These are phyloP conservation scores for Saturnia pavonia DNA, from an alignment of 2,888 invertebrate species.

Conservation along the genomic window DNA sequence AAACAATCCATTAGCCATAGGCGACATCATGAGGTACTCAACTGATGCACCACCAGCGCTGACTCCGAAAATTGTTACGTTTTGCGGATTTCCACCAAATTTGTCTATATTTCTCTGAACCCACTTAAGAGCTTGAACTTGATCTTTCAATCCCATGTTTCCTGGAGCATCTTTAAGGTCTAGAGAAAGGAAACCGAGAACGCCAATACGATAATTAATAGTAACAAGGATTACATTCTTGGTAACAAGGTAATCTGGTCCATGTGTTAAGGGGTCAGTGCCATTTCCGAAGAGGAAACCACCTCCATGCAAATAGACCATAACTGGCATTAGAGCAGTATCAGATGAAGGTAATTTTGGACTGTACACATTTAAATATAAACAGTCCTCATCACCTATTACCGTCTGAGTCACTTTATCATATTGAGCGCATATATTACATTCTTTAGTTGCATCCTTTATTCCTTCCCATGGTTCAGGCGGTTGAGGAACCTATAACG, in stretches of 20 bases:
- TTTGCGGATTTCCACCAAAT: slow-evolving; percentile 75
- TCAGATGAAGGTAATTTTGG: slow-evolving; percentile 63
- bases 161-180: slow-evolving; percentile 70
- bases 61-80: slow-evolving; percentile 77
- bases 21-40: slow-evolving; percentile 69
- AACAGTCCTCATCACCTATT: slow-evolving; percentile 83
- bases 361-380: slow-evolving; percentile 86
- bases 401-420: slow-evolving; percentile 75
- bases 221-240: slow-evolving; percentile 69
- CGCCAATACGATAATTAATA: slow-evolving; percentile 71
- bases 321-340: slow-evolving; percentile 55
- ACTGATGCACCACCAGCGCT: slow-evolving; percentile 78
- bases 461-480: slow-evolving; percentile 81
- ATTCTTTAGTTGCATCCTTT: slow-evolving; percentile 83
- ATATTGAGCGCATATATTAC: slow-evolving; percentile 84
- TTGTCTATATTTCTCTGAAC: slow-evolving; percentile 69
- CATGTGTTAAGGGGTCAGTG: slow-evolving; percentile 61
- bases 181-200: slow-evolving; percentile 68
- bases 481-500: slow-evolving; percentile 60
- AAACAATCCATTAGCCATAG: slow-evolving; percentile 73
- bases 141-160: slow-evolving; percentile 78
- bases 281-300: slow-evolving; percentile 72
- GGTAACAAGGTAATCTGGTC: slow-evolving; percentile 70
- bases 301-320: slow-evolving; percentile 75
- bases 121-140: slow-evolving; percentile 79